Conservation (phyloP, 2,797 vertebrate species). For the Limnodromus scolopaceus region DNA sequence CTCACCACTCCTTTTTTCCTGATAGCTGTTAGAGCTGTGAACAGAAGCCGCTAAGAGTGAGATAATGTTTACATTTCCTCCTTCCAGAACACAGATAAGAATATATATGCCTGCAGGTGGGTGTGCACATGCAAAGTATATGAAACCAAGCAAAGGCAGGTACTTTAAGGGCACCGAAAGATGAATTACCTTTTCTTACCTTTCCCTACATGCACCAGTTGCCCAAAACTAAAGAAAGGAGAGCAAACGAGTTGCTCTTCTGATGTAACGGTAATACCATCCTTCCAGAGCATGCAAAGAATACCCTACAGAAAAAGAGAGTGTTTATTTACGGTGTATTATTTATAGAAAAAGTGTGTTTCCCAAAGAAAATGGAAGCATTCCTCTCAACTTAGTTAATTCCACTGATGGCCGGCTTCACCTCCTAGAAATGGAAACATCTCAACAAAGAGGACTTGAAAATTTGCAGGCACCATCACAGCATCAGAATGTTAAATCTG, state of each 20-base stretch:
- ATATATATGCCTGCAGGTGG: neutral
- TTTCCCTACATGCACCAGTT: neutral
- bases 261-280: neutral
- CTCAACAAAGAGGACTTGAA: neutral
- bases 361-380: neutral
- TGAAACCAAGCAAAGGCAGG: neutral
- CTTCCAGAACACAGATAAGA: neutral
- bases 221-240: neutral
- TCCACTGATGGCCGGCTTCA: neutral
- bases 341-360: neutral
- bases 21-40: neutral
- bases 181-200: neutral
- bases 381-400: neutral
- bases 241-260: neutral
- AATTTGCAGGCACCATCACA: neutral
- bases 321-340: neutral
- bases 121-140: neutral
- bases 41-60: neutral
- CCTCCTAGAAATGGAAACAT: neutral
- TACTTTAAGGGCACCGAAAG: neutral
- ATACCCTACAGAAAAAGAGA: neutral
- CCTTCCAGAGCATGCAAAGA: neutral
- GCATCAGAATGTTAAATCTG: neutral
- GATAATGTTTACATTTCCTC: neutral
- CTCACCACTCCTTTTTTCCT: neutral